Evolutionary conservation across 2,888 invertebrate species (phyloP), one percentile per base, ranked within the genome.

Genomic region (Agriopis leucophaearia): DNA sequence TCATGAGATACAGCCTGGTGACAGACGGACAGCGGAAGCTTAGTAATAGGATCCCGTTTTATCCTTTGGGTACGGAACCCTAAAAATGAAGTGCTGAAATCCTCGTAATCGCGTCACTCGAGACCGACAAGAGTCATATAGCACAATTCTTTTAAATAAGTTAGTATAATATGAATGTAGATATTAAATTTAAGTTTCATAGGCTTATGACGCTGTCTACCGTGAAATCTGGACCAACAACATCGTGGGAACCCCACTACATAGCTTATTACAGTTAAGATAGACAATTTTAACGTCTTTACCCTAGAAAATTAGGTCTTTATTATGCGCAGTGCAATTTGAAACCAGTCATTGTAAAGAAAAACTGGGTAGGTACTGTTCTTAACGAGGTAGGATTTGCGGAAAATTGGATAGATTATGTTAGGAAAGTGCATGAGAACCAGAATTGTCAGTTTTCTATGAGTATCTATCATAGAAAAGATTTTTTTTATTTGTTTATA

Each of bases 281-380:
- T 62, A 38, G 38, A 27, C 47, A 36, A 15, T 35, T 52, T n/a
- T n/a, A n/a, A n/a, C n/a, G n/a, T n/a, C n/a, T n/a, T 52, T 48
- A 10, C n/a, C 16, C 4, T 7, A 12, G 12, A 9, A 35, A 63
- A 50, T 63, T 56, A 40, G 40, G 55, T 54, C 3, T 55, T 9
- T 35, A n/a, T 10, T 38, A 12, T 48, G 1, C 18, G 18, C 18
- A n/a, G 16, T 9, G 16, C 35, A 44, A 64, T 64, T 64, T 64
- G 52, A 45, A 59, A 1, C 27, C 65, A 65, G 54, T 10, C 65
- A 65, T 65, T 65, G 65, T 65, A 8, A 45, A 52, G 27, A 58
- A 65, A 64, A 64, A 38, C 36, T 8, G 44, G 36, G 8, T 58
- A 12, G 18, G 16, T 54, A 52, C 58, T 59, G 63, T 64, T 50